A percentile compares a stretch with the other conserved stretches of the same genome.
Conservation (phyloP, 2,113 vertebrate species). For the Grammomys dolichurus region DNA sequence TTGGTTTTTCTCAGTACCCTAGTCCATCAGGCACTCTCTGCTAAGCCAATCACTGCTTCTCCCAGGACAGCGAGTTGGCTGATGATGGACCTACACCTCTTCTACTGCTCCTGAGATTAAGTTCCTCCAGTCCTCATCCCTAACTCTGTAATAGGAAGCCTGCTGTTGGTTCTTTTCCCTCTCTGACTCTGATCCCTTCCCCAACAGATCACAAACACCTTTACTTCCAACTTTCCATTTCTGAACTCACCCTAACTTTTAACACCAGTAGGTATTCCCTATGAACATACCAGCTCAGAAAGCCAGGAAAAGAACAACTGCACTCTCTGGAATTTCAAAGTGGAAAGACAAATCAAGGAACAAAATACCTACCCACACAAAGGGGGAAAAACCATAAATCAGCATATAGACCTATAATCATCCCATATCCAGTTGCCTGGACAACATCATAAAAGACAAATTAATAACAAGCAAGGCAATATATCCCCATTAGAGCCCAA, state of each 20-base stretch:
- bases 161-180: neutral
- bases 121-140: neutral
- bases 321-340: neutral
- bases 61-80: neutral
- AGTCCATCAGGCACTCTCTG: neutral
- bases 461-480: neutral
- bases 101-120: neutral
- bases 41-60: neutral
- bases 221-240: neutral
- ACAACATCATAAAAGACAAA: neutral
- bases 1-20: neutral
- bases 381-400: neutral
- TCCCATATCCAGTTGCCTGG: neutral
- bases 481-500: neutral
- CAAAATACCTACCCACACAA: neutral
- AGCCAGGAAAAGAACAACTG: neutral
- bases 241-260: neutral
- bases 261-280: neutral
- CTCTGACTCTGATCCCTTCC: neutral
- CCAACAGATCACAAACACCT: neutral
- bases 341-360: neutral
- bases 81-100: neutral
- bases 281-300: neutral
- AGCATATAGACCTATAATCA: neutral
- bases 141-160: neutral